Base-by-base conservation (phyloP, 2,888 invertebrate genomes). In the Dynastes tityus region DNA sequence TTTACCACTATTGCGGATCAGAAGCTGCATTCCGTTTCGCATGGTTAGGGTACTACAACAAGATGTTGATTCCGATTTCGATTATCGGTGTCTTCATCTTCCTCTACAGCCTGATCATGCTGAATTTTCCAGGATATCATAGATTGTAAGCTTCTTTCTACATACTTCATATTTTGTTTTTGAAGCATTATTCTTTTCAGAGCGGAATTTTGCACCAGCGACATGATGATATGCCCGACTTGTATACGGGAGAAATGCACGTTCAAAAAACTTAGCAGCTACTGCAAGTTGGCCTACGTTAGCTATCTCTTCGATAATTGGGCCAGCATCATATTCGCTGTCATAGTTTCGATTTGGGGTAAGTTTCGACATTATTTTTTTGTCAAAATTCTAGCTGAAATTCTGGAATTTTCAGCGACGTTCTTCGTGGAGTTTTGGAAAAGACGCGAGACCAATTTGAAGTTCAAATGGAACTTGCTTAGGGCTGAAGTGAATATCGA, bases 21-120 rank as follows among this genome's bases (percentile, higher is more conserved):
- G 90, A 91, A 86, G 87, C 90, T 53, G 90, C 89, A 0, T 87
- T 92, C 68, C 91, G 91, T 82, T 92, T 91, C 83, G 90, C 91
- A 6, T 92, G 91, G 89, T 85, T 90, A 29, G 91, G 90, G n/a
- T 91, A 90, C 84, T 91, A 91, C 83, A 90, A 90, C 9, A 87
- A 86, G 73, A 90, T 90, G 88, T 83, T 92, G 55, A 85, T 90
- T 13, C 85, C 89, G 1, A 88, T 90, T 3, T 87, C 91, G 2
- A 80, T 89, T 55, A 84, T 89, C 2, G 91, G 91, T 8, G 75
- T 89, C 53, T 61, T 89, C 6, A 88, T 89, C 79, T 88, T 90
- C 80, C 70, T 89, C 4, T 89, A 87, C 80, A 90, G 90, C 58
- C 79, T 89, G 87, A 89, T 11, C 51, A 67, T 76, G 22, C 70